phyloP scores from a whole-genome alignment of 1,140 invertebrate genomes.

The Uloborus diversus region DNA sequence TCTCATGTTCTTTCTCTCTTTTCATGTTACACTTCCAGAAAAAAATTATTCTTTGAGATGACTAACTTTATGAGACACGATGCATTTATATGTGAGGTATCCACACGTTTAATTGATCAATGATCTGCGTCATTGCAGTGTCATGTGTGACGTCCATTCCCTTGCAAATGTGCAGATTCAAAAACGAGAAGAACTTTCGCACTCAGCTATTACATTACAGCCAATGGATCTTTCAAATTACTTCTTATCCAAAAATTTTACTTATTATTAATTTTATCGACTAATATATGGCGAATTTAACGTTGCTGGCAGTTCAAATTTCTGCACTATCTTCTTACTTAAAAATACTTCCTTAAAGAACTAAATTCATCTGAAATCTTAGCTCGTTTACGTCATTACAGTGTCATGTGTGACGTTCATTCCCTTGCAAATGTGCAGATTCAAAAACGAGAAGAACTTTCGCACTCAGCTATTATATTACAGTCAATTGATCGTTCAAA shows the following conservation, averaged over 20 bases:
- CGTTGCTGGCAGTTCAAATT: too few relatives aligned
- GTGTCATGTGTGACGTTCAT: neutral
- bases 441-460: neutral
- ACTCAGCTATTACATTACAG: too few relatives aligned
- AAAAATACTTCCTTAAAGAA: too few relatives aligned
- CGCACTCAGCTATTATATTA: neutral
- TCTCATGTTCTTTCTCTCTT: neutral
- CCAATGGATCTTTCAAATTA: too few relatives aligned
- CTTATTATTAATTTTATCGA: too few relatives aligned
- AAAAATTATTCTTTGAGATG: neutral
- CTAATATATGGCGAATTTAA: too few relatives aligned
- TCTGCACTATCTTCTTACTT: too few relatives aligned
- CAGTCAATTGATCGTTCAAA: too few relatives aligned
- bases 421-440: neutral
- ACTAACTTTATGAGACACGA: too few relatives aligned
- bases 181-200: neutral
- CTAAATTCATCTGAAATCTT: too few relatives aligned
- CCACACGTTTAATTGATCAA: neutral
- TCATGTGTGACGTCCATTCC: neutral
- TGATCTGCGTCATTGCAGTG: neutral
- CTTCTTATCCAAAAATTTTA: too few relatives aligned
- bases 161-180: neutral
- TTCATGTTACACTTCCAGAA: neutral
- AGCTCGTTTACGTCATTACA: slow-evolving; percentile 2
- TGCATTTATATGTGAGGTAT: neutral